These are phyloP conservation scores for Orgyia antiqua DNA, from an alignment of 2,888 invertebrate genomes.

Conservation along the genomic window DNA sequence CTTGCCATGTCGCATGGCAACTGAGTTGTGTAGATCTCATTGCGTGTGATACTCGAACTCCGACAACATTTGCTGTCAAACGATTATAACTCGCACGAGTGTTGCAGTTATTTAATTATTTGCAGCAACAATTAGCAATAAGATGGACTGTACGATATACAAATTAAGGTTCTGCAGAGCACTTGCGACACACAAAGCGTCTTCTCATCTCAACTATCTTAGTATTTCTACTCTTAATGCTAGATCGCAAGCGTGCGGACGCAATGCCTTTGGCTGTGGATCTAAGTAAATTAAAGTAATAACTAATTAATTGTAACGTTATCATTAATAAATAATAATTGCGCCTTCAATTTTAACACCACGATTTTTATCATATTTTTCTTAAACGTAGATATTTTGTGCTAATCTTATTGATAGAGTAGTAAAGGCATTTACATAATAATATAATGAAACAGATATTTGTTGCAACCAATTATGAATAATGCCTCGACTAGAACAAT, in stretches of 20 bases:
- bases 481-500: conserved; percentile 52
- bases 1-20: too few species aligned
- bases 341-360: conserved; percentile 45
- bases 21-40: conserved; percentile 28
- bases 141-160: conserved; percentile 75
- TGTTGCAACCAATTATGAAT: conserved; percentile 45
- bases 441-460: conserved; percentile 30
- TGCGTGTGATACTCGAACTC: conserved; percentile 41
- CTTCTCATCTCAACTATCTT: conserved; percentile 33
- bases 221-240: conserved; percentile 27
- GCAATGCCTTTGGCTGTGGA: conserved; percentile 61
- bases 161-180: conserved; percentile 55
- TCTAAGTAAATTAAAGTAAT: conserved; percentile 27
- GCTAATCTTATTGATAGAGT: conserved; percentile 43
- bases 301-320: conserved; percentile 24
- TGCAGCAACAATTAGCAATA: conserved; percentile 45
- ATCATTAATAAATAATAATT: conserved; percentile 38
- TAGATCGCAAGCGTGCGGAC: conserved; percentile 38
- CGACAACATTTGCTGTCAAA: conserved; percentile 46
- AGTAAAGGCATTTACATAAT: conserved; percentile 29
- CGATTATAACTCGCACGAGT: conserved; percentile 37
- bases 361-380: conserved; percentile 32
- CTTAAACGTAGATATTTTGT: conserved; percentile 30
- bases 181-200: conserved; percentile 75
- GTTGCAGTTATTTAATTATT: conserved; percentile 44